phyloP scores from a whole-genome alignment of 2,888 invertebrate genomes.

The Diaperis boleti region DNA sequence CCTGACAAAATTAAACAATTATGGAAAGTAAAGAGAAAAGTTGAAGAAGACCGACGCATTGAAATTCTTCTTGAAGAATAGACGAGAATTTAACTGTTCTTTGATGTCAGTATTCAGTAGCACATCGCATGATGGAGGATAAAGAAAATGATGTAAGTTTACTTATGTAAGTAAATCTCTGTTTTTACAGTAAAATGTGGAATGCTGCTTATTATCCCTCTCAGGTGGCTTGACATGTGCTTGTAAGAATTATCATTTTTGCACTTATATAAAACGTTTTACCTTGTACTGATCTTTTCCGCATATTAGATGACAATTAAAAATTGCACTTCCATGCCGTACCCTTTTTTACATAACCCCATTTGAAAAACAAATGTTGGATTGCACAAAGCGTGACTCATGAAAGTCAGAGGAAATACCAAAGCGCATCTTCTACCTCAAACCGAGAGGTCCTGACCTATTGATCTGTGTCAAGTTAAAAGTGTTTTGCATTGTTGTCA shows the following conservation, averaged over 20 bases:
- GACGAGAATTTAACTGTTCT: background rate
- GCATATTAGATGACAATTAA: slow-evolving; percentile 21
- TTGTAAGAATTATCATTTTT: slow-evolving; percentile 23
- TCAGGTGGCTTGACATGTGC: slow-evolving; percentile 31
- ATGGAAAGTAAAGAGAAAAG: slow-evolving; percentile 38
- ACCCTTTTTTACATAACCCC: slow-evolving; percentile 27
- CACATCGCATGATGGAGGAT: slow-evolving; percentile 2
- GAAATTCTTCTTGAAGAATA: slow-evolving; percentile 1
- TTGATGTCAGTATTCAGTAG: too few species aligned
- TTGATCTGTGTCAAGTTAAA: slow-evolving; percentile 25
- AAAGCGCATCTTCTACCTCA: slow-evolving; percentile 16
- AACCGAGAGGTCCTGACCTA: slow-evolving; percentile 23
- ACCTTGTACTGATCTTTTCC: slow-evolving; percentile 4
- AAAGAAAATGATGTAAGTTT: background rate
- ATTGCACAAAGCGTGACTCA: slow-evolving; percentile 7
- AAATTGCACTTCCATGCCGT: slow-evolving; percentile 12
- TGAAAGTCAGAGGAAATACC: slow-evolving; percentile 18
- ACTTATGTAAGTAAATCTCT: background rate
- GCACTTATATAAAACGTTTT: slow-evolving; percentile 17
- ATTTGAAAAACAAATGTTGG: slow-evolving; percentile 1
- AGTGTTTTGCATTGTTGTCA: slow-evolving; percentile 11
- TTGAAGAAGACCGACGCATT: slow-evolving; percentile 8
- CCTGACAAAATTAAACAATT: slow-evolving; percentile 38
- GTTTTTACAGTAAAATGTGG: slow-evolving; percentile 9
- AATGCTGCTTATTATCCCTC: slow-evolving; percentile 23